Evolutionary conservation across 1,140 invertebrate genomes (phyloP), one percentile per base, ranked within the genome.

Genomic region (Bombus pascuorum): DNA sequence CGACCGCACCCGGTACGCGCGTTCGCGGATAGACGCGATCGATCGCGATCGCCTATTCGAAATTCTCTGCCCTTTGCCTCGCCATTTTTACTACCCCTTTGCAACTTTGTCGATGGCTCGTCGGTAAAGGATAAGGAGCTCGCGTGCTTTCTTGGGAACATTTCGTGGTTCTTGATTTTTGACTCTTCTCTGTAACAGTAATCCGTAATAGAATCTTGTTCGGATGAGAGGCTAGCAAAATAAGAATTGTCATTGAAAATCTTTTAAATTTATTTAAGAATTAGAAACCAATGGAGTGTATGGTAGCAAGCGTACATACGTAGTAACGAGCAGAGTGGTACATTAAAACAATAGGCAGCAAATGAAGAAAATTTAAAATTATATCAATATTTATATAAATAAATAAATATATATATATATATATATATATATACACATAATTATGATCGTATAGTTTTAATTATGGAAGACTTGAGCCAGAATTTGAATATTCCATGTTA

Each of bases 1-100:
- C 83, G 86, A 77, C 88, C 84, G 86, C 87, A 83, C 86, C 86
- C 85, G 86, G 77, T 88, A 85, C 82, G 82, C 90, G 87, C 81
- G 75, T 72, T 78, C 80, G 87, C 73, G 32, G 72, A 85, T 83
- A 81, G 82, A 72, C 75, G 65, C 42, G 73, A 77, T 77, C 82
- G 59, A 65, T 65, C 57, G 73, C 59, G 37, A 59, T 28, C 75
- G 4, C 39, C 28, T 81, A 65, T 74, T 59, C 34, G 13, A 47
- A 59, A 15, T 8, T n/a, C 42, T 34, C 9, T 5, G 1, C 34
- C 2, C 18, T 37, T 18, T 10, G 10, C 32, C 2, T 39, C n/a
- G 3, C 5, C 4, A n/a, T 18, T 4, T 25, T 62, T 2, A 3
- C 1, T 4, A 9, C 34, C 32, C n/a, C 62, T 65, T 32, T 15